Percentiles rank a stretch among this genome's conserved stretches.
Conservation (phyloP, 2,113 vertebrate genomes). For the Macaca nemestrina region DNA sequence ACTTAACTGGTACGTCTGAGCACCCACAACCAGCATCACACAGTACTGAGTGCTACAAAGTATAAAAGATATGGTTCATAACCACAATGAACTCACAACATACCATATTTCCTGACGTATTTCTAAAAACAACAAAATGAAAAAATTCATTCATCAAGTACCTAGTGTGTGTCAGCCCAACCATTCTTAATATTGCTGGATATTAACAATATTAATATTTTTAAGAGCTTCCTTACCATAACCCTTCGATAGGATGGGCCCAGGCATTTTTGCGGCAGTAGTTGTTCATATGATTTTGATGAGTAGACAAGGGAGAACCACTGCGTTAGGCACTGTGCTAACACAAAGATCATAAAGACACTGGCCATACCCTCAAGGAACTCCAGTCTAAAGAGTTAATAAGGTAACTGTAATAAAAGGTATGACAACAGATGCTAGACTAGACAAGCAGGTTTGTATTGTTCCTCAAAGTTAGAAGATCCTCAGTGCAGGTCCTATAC, state of each 20-base stretch:
- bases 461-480: not conserved
- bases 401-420: not conserved
- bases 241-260: not conserved
- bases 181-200: not conserved
- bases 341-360: not conserved
- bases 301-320: not conserved
- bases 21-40: not conserved
- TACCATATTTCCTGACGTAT: not conserved
- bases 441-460: conserved; percentile 17
- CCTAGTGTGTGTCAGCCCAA: not conserved
- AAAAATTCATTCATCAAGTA: not conserved
- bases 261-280: not conserved
- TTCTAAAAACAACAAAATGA: not conserved
- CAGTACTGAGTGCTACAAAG: not conserved
- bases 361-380: not conserved
- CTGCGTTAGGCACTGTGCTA: not conserved
- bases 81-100: too few relatives aligned
- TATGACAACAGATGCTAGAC: not conserved
- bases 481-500: not conserved
- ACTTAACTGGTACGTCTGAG: not conserved
- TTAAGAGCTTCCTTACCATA: not conserved
- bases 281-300: not conserved
- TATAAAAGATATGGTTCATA: not conserved
- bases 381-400: not conserved
- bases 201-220: not conserved